phyloP scores from a whole-genome alignment of 2,113 vertebrate genomes.

The Rattus norvegicus region GRCr8 NC_086032.1:22674001-22674500 shows the following conservation, averaged over 20 bases:
- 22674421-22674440: background rate
- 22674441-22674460: background rate
- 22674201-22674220: background rate
- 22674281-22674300: background rate
- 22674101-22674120: background rate
- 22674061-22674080: background rate
- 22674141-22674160: background rate
- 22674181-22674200: conserved; percentile 32
- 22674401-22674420: background rate
- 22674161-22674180: background rate
- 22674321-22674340: background rate
- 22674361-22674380: background rate
- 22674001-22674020: background rate
- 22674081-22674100: background rate
- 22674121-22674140: background rate
- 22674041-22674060: background rate
- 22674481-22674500: background rate
- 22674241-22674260: background rate
- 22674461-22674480: background rate
- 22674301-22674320: background rate
- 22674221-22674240: background rate
- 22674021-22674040: background rate
- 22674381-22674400: background rate
- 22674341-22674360: background rate
- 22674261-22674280: background rate